Evolutionary conservation across 2,797 vertebrate species (phyloP).

Genomic region (Odontamblyopus lacepedii): DNA sequence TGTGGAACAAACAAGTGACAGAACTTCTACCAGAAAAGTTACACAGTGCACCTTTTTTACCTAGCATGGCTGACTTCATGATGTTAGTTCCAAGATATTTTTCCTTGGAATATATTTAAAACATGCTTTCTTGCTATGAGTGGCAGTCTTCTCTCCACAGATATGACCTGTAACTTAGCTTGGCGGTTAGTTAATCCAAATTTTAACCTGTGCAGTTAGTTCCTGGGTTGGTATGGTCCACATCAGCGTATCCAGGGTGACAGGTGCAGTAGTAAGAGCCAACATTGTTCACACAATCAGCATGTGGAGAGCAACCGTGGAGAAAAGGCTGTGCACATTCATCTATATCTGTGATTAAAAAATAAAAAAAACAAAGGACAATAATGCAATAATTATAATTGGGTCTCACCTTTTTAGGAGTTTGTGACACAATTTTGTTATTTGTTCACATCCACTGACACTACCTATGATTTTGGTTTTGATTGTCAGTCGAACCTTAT

Average conservation of each 20-base stretch:
- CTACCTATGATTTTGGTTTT: background rate
- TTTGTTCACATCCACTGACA: background rate
- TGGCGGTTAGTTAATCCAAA: background rate
- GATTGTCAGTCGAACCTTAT: too few relatives aligned
- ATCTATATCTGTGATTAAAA: constrained; percentile 66
- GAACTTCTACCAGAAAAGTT: too few relatives aligned
- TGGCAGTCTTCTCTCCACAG: too few relatives aligned
- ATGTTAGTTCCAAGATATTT: background rate
- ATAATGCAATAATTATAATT: background rate
- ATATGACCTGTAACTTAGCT: background rate
- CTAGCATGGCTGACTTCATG: background rate
- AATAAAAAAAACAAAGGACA: background rate
- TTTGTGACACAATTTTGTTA: background rate
- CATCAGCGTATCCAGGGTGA: constrained; percentile 54
- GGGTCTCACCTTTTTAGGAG: background rate
- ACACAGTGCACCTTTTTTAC: too few relatives aligned
- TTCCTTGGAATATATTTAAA: background rate
- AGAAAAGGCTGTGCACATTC: constrained; percentile 67
- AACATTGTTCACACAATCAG: constrained; percentile 68
- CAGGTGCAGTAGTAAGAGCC: constrained; percentile 73
- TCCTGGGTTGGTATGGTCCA: constrained; percentile 54
- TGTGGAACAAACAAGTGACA: too few relatives aligned
- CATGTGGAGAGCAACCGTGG: constrained; percentile 55
- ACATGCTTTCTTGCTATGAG: too few relatives aligned
- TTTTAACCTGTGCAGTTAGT: constrained; percentile 61